phyloP scores from a whole-genome alignment of 1,140 invertebrate species.

The Asobara japonica region DNA sequence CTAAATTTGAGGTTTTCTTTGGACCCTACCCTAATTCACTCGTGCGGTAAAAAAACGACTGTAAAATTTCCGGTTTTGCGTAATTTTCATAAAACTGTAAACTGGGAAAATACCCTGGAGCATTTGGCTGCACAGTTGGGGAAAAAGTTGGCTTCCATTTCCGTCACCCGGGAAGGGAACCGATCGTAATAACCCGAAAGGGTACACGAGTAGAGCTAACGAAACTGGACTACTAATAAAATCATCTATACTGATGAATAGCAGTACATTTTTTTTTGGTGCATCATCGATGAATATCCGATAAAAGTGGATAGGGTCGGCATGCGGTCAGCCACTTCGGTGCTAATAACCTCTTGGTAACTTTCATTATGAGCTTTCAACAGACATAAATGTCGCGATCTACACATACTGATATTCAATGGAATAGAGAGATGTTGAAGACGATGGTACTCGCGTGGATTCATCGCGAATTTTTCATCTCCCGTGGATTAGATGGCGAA shows the following conservation, averaged over 20 bases:
- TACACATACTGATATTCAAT: neutral
- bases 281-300: neutral
- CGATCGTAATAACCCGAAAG: no score
- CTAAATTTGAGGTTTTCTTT: no score
- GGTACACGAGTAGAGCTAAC: no score
- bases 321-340: neutral
- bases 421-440: neutral
- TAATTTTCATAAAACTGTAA: no score
- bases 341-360: neutral
- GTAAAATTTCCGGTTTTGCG: no score
- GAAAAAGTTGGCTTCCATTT: no score
- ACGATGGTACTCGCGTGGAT: neutral
- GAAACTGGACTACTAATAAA: no score
- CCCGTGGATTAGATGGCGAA: slow-evolving; percentile 14
- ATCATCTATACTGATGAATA: neutral
- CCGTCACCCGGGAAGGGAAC: no score
- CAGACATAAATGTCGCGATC: neutral
- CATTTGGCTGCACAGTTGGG: no score
- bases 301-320: slow-evolving; percentile 6
- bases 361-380: slow-evolving; percentile 5
- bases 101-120: no score
- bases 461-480: neutral
- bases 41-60: no score
- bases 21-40: no score
- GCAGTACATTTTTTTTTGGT: neutral